phyloP scores from a whole-genome alignment of 2,113 vertebrate genomes.

The Morone chrysops region DNA sequence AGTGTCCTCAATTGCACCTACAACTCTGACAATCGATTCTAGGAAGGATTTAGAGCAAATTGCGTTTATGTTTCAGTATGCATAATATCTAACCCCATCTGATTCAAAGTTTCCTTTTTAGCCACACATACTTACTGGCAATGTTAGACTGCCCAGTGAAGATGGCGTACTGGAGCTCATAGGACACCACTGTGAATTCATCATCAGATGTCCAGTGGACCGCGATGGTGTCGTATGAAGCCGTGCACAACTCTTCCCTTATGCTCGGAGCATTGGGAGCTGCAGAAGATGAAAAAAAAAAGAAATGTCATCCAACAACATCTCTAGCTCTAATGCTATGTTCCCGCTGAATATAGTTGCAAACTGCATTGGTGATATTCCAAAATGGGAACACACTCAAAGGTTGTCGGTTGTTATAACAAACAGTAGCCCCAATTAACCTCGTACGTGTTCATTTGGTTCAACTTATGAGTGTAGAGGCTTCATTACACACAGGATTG shows the following conservation, averaged over 20 bases:
- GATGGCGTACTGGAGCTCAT: constrained; percentile 97
- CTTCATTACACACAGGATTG: constrained; percentile 53
- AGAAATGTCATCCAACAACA: background rate
- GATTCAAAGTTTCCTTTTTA: background rate
- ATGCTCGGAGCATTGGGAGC: constrained; percentile 88
- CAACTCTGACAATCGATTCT: background rate
- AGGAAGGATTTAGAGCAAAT: background rate
- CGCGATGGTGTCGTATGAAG: constrained; percentile 97
- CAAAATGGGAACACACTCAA: background rate
- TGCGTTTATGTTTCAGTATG: background rate
- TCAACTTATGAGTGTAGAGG: constrained; percentile 22
- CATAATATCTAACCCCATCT: background rate
- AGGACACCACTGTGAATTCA: constrained; percentile 96
- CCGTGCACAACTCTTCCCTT: constrained; percentile 96
- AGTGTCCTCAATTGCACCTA: background rate
- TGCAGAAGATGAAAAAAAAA: constrained; percentile 38
- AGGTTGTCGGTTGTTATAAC: constrained; percentile 1
- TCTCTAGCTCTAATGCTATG: background rate
- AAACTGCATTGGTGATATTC: background rate
- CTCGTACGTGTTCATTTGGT: constrained; percentile 19
- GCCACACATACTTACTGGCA: constrained; percentile 89
- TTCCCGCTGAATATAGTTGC: constrained; percentile 1
- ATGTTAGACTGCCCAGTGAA: constrained; percentile 97
- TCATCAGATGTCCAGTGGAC: constrained; percentile 98
- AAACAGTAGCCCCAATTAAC: constrained; percentile 41